Evolutionary conservation across 2,113 vertebrate genomes (phyloP).

Genomic region (Chionis minor): DNA sequence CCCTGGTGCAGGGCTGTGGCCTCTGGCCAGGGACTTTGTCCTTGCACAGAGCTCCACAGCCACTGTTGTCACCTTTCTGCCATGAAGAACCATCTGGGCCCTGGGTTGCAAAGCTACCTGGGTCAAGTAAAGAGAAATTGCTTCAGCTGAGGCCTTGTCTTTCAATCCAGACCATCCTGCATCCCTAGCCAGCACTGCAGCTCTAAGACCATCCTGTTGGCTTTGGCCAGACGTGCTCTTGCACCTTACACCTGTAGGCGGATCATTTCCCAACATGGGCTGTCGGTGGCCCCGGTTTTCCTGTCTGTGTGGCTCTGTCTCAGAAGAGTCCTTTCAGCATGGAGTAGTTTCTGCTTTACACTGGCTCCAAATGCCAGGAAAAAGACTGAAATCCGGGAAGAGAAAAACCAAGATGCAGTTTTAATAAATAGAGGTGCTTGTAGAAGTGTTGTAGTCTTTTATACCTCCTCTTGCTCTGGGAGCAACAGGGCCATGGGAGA

Average conservation of each 20-base stretch:
- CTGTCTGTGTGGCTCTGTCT: background rate
- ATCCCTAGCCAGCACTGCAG: background rate
- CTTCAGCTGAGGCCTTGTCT: background rate
- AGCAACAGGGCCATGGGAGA: background rate
- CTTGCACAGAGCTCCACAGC: fast-evolving
- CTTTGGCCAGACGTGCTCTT: background rate
- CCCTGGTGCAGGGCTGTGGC: background rate
- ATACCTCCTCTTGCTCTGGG: background rate
- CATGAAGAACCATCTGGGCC: background rate
- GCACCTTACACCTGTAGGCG: background rate
- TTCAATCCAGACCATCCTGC: background rate
- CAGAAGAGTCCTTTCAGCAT: background rate
- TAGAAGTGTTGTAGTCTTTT: background rate
- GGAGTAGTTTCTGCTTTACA: background rate
- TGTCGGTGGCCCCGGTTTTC: background rate
- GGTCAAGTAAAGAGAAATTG: background rate
- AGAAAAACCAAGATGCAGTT: background rate
- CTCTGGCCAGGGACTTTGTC: background rate
- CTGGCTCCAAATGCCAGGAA: background rate
- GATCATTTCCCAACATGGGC: background rate
- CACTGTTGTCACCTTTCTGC: background rate
- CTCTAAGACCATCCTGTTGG: background rate
- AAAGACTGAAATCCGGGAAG: background rate
- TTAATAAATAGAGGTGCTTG: background rate
- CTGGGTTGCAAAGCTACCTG: background rate